phyloP scores from a whole-genome alignment of 2,797 vertebrate species.

The Orestias chungarensis region DNA sequence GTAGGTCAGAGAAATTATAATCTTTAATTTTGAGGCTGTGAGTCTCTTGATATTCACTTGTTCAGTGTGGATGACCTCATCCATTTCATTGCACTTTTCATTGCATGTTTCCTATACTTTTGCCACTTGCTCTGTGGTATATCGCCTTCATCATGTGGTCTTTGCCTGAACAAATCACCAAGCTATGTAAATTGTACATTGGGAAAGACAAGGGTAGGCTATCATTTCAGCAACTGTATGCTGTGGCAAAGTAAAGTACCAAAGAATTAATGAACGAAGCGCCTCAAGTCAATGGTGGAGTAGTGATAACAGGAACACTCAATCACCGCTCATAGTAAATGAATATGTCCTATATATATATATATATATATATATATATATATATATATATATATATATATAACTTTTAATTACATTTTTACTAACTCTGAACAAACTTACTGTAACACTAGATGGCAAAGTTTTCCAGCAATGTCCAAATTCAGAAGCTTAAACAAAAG shows the following conservation, averaged over 20 bases:
- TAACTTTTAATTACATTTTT: too few species aligned
- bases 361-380: too few species aligned
- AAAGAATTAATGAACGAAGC: slow-evolving; percentile 47
- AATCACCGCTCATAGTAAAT: slow-evolving; percentile 37
- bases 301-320: slow-evolving; percentile 16
- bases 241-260: slow-evolving; percentile 23
- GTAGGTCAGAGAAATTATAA: slow-evolving; percentile 70
- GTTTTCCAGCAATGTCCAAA: not conserved
- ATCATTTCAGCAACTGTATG: slow-evolving; percentile 59
- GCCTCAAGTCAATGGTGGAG: slow-evolving; percentile 29
- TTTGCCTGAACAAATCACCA: slow-evolving; percentile 72
- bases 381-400: too few species aligned
- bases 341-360: slow-evolving; percentile 38
- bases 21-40: slow-evolving; percentile 67
- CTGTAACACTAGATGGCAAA: slow-evolving; percentile 13
- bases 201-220: slow-evolving; percentile 60
- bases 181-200: slow-evolving; percentile 69
- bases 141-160: slow-evolving; percentile 77
- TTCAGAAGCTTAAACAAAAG: slow-evolving; percentile 16
- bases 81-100: slow-evolving; percentile 68
- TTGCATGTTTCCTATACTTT: slow-evolving; percentile 73
- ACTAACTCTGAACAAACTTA: not conserved
- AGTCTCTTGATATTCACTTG: slow-evolving; percentile 58
- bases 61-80: slow-evolving; percentile 65
- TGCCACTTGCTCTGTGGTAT: slow-evolving; percentile 76